These are phyloP conservation scores for Villa cingulata DNA, from an alignment of 2,888 invertebrate genomes.

Conservation along the genomic window DNA sequence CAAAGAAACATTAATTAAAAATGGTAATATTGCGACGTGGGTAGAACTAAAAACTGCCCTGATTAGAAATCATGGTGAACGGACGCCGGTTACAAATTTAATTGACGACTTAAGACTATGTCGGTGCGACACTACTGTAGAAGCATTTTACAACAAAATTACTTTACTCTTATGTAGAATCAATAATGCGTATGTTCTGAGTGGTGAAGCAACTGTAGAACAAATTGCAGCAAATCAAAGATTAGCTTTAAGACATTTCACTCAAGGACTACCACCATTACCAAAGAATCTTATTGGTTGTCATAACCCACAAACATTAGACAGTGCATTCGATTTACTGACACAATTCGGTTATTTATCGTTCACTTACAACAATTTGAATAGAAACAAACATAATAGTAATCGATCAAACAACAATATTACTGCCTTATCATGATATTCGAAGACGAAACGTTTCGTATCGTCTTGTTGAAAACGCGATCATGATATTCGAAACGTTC, in stretches of 20 bases:
- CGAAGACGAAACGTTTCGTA: too few relatives aligned
- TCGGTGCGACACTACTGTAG: neutral
- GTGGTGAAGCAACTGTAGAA: too few relatives aligned
- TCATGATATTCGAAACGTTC: too few relatives aligned
- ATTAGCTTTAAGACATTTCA: neutral
- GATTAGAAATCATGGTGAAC: neutral
- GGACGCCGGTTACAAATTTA: neutral
- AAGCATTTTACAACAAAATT: neutral
- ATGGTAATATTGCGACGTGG: neutral
- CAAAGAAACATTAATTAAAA: neutral
- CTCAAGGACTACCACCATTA: neutral
- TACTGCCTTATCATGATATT: too few relatives aligned
- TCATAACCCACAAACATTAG: neutral
- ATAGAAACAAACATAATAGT: too few relatives aligned
- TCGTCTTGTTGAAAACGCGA: too few relatives aligned
- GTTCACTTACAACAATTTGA: neutral
- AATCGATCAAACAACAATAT: too few relatives aligned
- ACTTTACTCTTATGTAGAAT: neutral
- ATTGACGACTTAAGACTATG: neutral
- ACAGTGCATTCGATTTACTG: neutral
- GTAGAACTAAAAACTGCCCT: neutral
- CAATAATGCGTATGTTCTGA: neutral
- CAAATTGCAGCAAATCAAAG: neutral
- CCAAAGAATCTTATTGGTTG: neutral
- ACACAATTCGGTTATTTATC: neutral